These are phyloP conservation scores for Mus spicilegus DNA, from an alignment of 2,113 vertebrate species.

Conservation along the genomic window DNA sequence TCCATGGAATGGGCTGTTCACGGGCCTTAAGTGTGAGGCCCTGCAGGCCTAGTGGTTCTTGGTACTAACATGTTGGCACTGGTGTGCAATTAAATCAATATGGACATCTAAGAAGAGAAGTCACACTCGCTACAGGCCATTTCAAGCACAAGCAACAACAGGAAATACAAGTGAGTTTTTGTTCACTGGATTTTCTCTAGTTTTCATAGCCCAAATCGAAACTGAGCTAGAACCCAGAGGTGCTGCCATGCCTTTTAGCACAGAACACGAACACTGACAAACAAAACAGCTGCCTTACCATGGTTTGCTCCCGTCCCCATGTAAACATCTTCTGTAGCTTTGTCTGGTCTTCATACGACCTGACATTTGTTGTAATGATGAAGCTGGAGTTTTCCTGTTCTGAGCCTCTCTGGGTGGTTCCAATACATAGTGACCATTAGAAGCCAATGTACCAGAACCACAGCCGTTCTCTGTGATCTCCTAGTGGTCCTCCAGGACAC, in stretches of 20 bases:
- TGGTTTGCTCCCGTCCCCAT: neutral
- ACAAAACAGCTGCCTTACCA: neutral
- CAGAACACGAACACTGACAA: neutral
- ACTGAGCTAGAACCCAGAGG: neutral
- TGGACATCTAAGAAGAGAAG: neutral
- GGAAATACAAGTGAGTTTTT: neutral
- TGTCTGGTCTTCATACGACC: neutral
- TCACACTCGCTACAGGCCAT: neutral
- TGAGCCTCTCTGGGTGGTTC: neutral
- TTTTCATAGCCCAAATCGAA: neutral
- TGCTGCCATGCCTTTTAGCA: neutral
- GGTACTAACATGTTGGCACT: neutral
- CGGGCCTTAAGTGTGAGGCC: neutral
- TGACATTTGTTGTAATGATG: neutral
- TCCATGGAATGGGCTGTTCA: neutral
- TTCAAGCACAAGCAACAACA: neutral
- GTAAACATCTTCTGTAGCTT: neutral
- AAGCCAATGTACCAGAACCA: rapidly evolving
- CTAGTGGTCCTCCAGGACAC: neutral
- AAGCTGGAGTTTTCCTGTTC: no score
- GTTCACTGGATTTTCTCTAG: neutral
- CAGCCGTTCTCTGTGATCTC: rapidly evolving
- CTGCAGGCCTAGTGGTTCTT: neutral
- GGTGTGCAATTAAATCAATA: neutral
- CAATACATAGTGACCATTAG: neutral